Percentiles rank a stretch among this genome's conserved stretches.
Conservation (phyloP, 2,797 vertebrate species). For the Morelia viridis region DNA sequence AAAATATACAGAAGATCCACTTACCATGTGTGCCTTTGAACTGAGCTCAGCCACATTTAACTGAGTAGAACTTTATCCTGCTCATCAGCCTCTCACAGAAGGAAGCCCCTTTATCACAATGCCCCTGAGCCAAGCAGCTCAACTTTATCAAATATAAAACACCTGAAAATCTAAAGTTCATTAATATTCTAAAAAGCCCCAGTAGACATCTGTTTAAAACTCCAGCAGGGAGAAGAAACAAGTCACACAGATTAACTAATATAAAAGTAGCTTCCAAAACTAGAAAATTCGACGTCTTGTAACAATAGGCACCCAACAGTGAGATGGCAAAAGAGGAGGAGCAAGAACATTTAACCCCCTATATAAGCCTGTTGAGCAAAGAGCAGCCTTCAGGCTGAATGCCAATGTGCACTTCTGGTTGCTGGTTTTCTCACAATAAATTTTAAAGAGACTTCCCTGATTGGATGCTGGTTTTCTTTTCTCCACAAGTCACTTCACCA, state of each 20-base stretch:
- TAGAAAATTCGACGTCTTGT: slow-evolving; percentile 31
- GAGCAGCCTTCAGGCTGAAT: slow-evolving; percentile 2
- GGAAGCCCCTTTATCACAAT: neutral
- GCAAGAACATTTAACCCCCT: neutral
- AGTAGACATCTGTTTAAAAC: slow-evolving; percentile 7
- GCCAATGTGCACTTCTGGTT: slow-evolving; percentile 35
- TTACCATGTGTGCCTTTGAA: neutral
- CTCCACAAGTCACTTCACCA: slow-evolving; percentile 18
- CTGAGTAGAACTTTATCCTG: neutral
- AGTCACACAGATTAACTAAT: neutral
- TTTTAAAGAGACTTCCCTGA: slow-evolving; percentile 35
- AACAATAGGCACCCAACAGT: slow-evolving; percentile 25
- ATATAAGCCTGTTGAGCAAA: slow-evolving; percentile 16
- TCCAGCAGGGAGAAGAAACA: slow-evolving; percentile 1
- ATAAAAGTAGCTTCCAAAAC: slow-evolving; percentile 32
- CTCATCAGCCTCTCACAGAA: neutral
- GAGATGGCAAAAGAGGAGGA: neutral
- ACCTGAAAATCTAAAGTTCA: slow-evolving; percentile 13
- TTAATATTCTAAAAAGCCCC: slow-evolving; percentile 9
- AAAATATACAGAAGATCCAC: neutral
- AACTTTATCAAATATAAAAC: slow-evolving; percentile 25
- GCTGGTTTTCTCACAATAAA: slow-evolving; percentile 30
- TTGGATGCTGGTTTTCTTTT: slow-evolving; percentile 12
- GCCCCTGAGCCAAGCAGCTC: slow-evolving; percentile 18
- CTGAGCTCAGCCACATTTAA: neutral